Percentiles rank a stretch among this genome's conserved stretches.
Conservation (phyloP, 2,797 vertebrate species). For the Acrossocheilus wenchowensis region DNA sequence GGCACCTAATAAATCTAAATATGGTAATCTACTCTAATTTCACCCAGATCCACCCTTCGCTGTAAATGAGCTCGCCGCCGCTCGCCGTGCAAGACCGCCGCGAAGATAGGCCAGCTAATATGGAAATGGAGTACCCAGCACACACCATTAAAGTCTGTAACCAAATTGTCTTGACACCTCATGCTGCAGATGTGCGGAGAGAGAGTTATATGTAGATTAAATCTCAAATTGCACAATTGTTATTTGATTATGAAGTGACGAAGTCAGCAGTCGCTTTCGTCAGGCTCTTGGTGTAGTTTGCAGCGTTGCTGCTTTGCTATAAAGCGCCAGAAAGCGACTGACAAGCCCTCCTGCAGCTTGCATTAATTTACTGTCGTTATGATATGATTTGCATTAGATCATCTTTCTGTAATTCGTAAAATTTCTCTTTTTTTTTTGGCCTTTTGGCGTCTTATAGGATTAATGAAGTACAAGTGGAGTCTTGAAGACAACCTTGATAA, state of each 20-base stretch:
- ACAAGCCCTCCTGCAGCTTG: constrained; percentile 22
- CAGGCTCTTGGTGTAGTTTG: constrained; percentile 13
- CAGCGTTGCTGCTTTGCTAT: neutral
- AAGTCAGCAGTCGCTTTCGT: constrained; percentile 12
- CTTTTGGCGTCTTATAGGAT: neutral
- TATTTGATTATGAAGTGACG: constrained; percentile 42
- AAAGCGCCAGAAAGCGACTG: neutral
- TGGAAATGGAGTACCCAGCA: constrained; percentile 41
- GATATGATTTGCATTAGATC: constrained; percentile 24
- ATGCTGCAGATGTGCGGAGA: constrained; percentile 43
- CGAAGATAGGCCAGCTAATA: constrained; percentile 48
- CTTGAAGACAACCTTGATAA: constrained; percentile 10
- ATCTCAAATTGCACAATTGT: constrained; percentile 44
- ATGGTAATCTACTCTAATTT: constrained; percentile 58
- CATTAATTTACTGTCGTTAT: constrained; percentile 34
- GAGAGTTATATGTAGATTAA: constrained; percentile 43
- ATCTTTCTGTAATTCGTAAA: constrained; percentile 10
- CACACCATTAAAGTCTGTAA: constrained; percentile 39
- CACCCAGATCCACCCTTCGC: constrained; percentile 42
- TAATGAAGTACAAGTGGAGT: constrained; percentile 33
- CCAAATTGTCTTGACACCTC: constrained; percentile 55
- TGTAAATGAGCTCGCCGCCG: constrained; percentile 47
- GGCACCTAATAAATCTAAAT: constrained; percentile 56
- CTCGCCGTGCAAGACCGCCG: constrained; percentile 15
- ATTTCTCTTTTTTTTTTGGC: neutral